Evolutionary conservation across 2,888 invertebrate genomes (phyloP), one percentile per base, ranked within the genome.

Genomic region (Alcis repandata): DNA sequence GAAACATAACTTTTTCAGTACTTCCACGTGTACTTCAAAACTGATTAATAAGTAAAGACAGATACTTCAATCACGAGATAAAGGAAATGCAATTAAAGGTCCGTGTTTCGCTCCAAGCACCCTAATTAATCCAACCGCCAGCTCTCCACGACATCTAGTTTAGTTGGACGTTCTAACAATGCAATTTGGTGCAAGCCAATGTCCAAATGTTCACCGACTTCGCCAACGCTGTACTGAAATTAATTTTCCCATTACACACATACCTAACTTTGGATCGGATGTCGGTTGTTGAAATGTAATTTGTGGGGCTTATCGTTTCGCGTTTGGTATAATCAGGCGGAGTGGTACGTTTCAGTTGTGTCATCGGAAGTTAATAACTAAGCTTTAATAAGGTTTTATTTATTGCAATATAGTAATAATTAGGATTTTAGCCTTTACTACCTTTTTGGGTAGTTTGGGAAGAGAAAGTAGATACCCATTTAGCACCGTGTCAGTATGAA

Each of bases 131-230:
- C 2, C 2, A n/a, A 6, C 53, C 46, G 33, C 45, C 27, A 33
- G 51, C 53, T 63, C 53, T 13, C 33, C 32, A 33, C 33, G 4
- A 8, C n/a, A 59, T 68, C 70, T 71, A 76, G 70, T 76, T 77
- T 72, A 77, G 71, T 77, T 75, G 59, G 68, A 66, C 63, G 63
- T 69, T 73, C 72, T 70, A 76, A 81, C 81, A 82, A 80, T 78
- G 82, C 82, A 83, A 83, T 83, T 84, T 79, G 74, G 78, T 77
- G 74, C 71, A 66, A 72, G 72, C 75, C 78, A 80, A 84, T 83
- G 80, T 78, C 74, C 77, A 75, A 84, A 81, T 83, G 82, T 76
- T 73, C 69, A 62, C 65, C 75, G 71, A 76, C 77, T 77, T 78
- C 82, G 79, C 84, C 82, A 65, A 70, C 70, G 74, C 70, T 69